Conservation (phyloP, 2,888 invertebrate genomes). For the Seira ritae region DNA sequence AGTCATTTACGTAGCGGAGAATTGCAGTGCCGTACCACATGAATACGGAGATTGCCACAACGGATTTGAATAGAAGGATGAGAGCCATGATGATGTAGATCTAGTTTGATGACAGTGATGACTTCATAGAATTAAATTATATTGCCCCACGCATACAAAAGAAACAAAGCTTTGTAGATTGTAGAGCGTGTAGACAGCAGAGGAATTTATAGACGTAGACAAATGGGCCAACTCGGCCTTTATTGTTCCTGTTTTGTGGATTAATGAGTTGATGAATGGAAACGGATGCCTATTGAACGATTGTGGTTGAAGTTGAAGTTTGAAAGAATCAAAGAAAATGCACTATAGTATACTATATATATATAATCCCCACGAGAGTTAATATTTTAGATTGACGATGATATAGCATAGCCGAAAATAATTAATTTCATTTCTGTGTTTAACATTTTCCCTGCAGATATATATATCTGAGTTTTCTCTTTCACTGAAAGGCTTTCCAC, state of each 20-base stretch:
- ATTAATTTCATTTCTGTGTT: no score
- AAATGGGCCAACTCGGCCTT: not conserved
- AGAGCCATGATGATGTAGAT: conserved; percentile 65
- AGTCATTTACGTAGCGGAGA: conserved; percentile 84
- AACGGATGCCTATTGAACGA: not conserved
- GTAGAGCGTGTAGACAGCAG: no score
- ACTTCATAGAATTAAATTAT: not conserved
- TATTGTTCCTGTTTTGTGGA: conserved; percentile 28
- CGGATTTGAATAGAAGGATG: conserved; percentile 58
- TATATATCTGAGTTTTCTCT: not conserved
- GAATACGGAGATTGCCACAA: conserved; percentile 79
- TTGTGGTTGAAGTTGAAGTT: not conserved
- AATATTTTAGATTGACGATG: no score
- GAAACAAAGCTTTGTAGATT: not conserved
- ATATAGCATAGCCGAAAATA: no score
- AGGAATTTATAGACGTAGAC: conserved; percentile 6
- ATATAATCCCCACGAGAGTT: no score
- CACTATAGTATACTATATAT: no score
- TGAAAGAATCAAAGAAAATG: no score
- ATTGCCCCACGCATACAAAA: not conserved
- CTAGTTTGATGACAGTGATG: not conserved
- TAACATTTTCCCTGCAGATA: no score
- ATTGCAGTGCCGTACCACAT: conserved; percentile 84
- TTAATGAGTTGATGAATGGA: conserved; percentile 38
- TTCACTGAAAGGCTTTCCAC: conserved; percentile 32